Conservation (phyloP, 2,113 vertebrate species). For the Mobula birostris region DNA sequence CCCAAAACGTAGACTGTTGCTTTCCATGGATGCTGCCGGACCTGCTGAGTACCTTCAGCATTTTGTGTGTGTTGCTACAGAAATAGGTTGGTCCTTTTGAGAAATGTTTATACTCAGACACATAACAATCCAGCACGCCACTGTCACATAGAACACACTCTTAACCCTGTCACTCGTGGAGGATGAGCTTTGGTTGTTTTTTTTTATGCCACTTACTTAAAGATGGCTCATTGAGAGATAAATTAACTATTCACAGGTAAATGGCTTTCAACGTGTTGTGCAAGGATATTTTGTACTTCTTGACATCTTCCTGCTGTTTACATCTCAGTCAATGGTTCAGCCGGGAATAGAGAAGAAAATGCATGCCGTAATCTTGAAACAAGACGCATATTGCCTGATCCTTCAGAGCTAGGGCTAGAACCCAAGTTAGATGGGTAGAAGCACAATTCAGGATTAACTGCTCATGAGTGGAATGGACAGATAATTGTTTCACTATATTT, state of each 20-base stretch:
- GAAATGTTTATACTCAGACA: not conserved
- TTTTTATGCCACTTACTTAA: not conserved
- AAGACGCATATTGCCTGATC: not conserved
- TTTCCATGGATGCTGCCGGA: no score
- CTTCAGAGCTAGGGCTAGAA: not conserved
- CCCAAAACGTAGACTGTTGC: no score
- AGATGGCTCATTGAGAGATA: not conserved
- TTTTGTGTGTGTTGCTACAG: no score
- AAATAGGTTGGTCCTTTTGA: no score
- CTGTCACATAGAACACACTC: not conserved
- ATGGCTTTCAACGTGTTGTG: not conserved
- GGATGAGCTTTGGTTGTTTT: not conserved
- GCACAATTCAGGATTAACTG: not conserved
- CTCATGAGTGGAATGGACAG: not conserved
- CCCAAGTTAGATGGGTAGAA: not conserved
- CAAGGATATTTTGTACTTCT: not conserved
- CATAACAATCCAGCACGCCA: not conserved
- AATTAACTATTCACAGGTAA: not conserved
- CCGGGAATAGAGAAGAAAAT: not conserved
- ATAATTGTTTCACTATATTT: not conserved
- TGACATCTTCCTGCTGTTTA: not conserved
- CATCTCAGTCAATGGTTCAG: not conserved
- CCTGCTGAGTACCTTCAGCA: no score
- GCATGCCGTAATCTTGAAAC: not conserved
- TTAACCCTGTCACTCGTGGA: not conserved